These are phyloP conservation scores for Chironex yamaguchii DNA, from an alignment of 30 jellyfish, hydroid and myxozoan genomes.

Conservation along the genomic window DNA sequence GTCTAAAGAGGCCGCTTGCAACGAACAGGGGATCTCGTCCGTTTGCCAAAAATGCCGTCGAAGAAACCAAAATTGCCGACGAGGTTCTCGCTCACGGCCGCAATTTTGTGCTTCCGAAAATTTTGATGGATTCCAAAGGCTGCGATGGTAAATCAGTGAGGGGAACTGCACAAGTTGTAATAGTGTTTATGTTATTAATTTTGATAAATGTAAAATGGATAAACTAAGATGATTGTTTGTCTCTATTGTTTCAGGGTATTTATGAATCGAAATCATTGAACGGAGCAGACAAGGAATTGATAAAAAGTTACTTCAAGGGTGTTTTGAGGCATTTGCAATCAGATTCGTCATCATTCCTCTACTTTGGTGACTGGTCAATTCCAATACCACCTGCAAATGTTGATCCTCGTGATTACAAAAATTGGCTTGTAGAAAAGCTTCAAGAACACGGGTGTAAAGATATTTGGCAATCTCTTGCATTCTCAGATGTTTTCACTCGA, in stretches of 20 bases:
- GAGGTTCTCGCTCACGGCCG: too few relatives aligned
- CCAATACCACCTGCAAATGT: conserved; percentile 87
- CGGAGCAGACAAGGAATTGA: not conserved
- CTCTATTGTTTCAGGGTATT: not conserved
- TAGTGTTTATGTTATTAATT: too few relatives aligned
- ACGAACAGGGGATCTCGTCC: too few relatives aligned
- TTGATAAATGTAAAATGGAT: too few relatives aligned
- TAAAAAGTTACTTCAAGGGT: conserved; percentile 1
- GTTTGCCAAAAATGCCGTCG: too few relatives aligned
- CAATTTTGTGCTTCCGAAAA: too few relatives aligned
- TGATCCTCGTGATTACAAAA: conserved; percentile 62
- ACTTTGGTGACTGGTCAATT: conserved; percentile 65
- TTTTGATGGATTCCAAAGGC: too few relatives aligned
- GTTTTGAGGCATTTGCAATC: conserved; percentile 21
- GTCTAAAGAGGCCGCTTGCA: too few relatives aligned
- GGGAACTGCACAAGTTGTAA: too few relatives aligned
- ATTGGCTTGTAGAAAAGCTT: conserved; percentile 68
- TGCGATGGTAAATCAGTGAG: too few relatives aligned
- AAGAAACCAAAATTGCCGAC: too few relatives aligned
- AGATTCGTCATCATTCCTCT: conserved; percentile 46
- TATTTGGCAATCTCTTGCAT: not conserved
- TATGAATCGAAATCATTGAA: not conserved
- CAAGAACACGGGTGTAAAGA: not conserved
- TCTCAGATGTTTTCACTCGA: not conserved
- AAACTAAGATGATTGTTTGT: too few relatives aligned